Evolutionary conservation across 1,140 invertebrate species (phyloP).

Genomic region (Aphaenogaster floridana): DNA sequence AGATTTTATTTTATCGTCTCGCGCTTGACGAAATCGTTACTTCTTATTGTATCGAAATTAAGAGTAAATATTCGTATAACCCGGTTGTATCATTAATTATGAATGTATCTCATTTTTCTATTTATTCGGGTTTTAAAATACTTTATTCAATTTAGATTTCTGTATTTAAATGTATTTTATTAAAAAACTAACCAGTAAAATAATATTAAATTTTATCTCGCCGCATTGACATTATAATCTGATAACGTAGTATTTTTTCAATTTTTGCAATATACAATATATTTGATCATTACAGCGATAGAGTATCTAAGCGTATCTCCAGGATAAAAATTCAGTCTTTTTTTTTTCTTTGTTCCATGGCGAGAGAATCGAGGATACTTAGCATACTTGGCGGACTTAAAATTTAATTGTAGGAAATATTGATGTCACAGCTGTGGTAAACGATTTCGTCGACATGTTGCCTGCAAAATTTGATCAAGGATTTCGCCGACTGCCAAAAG

Average conservation of each 20-base stretch:
- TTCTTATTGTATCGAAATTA: not conserved
- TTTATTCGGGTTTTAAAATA: not conserved
- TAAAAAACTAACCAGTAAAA: not conserved
- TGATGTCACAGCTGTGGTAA: conserved; percentile 22
- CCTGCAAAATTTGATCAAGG: not conserved
- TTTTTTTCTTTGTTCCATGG: not conserved
- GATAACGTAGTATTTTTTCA: not conserved
- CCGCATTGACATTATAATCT: not conserved
- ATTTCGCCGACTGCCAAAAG: not conserved
- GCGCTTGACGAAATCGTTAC: conserved; percentile 11
- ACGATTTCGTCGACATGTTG: not conserved
- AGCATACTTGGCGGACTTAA: not conserved
- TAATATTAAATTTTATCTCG: conserved; percentile 5
- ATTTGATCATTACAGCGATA: not conserved
- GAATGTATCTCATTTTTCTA: not conserved
- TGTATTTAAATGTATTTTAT: conserved; percentile 3
- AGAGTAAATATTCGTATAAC: not conserved
- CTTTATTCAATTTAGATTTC: not conserved
- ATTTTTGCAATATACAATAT: not conserved
- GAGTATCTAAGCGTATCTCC: not conserved
- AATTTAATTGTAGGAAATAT: conserved; percentile 43
- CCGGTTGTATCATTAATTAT: not conserved
- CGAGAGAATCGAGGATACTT: not conserved
- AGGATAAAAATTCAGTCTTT: not conserved
- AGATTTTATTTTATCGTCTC: conserved; percentile 33